phyloP scores from a whole-genome alignment of 1,140 invertebrate genomes.

The Sitophilus oryzae region DNA sequence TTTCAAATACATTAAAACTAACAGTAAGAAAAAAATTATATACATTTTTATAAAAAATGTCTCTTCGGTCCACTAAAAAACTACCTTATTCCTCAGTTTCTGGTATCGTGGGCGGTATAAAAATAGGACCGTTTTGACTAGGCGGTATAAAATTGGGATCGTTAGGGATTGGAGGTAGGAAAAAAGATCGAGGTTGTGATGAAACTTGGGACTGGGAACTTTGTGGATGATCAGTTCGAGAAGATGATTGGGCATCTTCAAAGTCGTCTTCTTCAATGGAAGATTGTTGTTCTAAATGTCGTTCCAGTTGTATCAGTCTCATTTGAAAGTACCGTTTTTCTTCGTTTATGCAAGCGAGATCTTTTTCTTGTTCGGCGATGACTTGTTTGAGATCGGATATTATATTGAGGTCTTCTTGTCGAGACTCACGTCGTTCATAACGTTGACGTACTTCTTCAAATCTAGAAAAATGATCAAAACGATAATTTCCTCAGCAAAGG shows the following conservation, averaged over 20 bases:
- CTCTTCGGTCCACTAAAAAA: not conserved
- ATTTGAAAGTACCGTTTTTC: slow-evolving; percentile 46
- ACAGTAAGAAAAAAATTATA: too few species aligned
- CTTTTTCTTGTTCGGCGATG: slow-evolving; percentile 52
- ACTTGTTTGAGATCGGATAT: slow-evolving; percentile 49
- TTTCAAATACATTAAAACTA: too few species aligned
- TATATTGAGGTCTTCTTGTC: slow-evolving; percentile 48
- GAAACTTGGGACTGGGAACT: not conserved
- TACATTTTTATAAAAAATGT: not conserved
- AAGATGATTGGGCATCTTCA: slow-evolving; percentile 30
- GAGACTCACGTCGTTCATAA: slow-evolving; percentile 49
- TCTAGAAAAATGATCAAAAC: slow-evolving; percentile 41
- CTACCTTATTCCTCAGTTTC: slow-evolving; percentile 16
- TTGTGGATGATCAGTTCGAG: slow-evolving; percentile 4
- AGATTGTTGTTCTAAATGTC: slow-evolving; percentile 28
- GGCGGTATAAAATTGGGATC: not conserved
- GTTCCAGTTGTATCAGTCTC: slow-evolving; percentile 37
- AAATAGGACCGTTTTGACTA: slow-evolving; percentile 2
- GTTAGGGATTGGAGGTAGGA: not conserved
- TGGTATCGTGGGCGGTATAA: slow-evolving; percentile 37
- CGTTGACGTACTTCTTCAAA: slow-evolving; percentile 51
- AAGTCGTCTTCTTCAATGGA: slow-evolving; percentile 36
- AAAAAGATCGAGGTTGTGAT: not conserved
- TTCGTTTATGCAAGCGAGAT: slow-evolving; percentile 50
- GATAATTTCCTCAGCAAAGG: too few species aligned